These are phyloP conservation scores for Chironomus striatipennis DNA, from an alignment of 1,140 invertebrate species.

Conservation along the genomic window DNA sequence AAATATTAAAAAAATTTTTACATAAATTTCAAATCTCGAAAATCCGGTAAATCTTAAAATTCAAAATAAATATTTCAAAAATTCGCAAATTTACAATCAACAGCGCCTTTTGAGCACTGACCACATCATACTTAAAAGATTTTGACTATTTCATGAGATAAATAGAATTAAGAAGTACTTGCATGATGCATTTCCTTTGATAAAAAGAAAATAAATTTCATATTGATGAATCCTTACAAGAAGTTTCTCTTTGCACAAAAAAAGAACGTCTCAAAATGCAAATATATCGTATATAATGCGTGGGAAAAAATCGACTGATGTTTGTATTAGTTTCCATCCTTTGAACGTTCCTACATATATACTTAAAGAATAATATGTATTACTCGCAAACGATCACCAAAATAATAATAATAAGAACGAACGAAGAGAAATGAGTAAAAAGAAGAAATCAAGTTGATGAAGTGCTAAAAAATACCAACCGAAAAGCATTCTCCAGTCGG, in stretches of 20 bases:
- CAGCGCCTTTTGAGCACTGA: too few relatives aligned
- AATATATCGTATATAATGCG: neutral
- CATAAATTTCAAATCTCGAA: too few relatives aligned
- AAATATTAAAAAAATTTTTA: too few relatives aligned
- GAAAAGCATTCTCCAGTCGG: neutral
- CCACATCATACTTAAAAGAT: too few relatives aligned
- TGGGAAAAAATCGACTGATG: conserved; percentile 19
- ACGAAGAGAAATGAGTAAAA: neutral
- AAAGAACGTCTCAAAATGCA: neutral
- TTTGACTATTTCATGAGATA: too few relatives aligned
- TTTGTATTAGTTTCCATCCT: conserved; percentile 1
- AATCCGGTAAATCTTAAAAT: too few relatives aligned
- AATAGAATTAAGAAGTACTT: too few relatives aligned
- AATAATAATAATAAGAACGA: conserved; percentile 5
- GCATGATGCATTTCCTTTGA: too few relatives aligned
- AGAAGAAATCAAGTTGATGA: conserved; percentile 19
- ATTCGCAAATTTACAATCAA: too few relatives aligned
- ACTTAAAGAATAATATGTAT: too few relatives aligned
- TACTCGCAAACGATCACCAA: neutral
- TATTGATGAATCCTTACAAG: neutral
- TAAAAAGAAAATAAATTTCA: too few relatives aligned
- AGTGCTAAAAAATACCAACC: conserved; percentile 19
- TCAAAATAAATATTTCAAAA: too few relatives aligned
- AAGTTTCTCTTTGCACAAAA: neutral
- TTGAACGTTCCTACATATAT: neutral